phyloP scores from a whole-genome alignment of 2,797 vertebrate genomes.

The Hoplostethus atlanticus region DNA sequence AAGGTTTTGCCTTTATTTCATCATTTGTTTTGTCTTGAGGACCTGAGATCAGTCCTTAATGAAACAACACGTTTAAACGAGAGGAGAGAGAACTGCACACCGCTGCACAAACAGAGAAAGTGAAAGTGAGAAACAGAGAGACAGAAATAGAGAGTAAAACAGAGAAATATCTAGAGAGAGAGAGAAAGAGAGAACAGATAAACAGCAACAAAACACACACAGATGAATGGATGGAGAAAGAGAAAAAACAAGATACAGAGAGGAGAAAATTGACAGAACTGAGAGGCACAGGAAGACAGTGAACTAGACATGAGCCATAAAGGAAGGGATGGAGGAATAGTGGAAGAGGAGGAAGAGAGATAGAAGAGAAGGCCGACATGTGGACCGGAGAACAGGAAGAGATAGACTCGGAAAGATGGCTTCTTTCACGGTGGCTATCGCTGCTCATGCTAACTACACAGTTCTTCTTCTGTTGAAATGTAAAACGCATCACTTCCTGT shows the following conservation, averaged over 20 bases:
- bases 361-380: not conserved
- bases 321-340: not conserved
- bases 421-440: no score
- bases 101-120: conserved; percentile 3
- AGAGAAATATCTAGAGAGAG: not conserved
- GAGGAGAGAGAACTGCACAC: no score
- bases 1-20: no score
- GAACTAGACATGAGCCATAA: not conserved
- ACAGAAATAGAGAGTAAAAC: no score
- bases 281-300: not conserved
- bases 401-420: not conserved
- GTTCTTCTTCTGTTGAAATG: no score
- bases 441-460: no score
- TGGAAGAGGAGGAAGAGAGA: not conserved
- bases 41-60: no score
- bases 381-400: not conserved
- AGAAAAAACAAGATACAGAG: not conserved
- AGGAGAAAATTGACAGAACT: not conserved
- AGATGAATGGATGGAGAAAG: not conserved
- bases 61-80: no score
- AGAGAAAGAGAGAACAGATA: not conserved
- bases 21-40: no score
- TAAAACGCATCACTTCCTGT: no score
- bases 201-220: not conserved
- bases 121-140: not conserved